A percentile compares a stretch with the other conserved stretches of the same genome.
phyloP scores from a whole-genome alignment of 2,888 invertebrate species.

The Epirrhoe tristata region DNA sequence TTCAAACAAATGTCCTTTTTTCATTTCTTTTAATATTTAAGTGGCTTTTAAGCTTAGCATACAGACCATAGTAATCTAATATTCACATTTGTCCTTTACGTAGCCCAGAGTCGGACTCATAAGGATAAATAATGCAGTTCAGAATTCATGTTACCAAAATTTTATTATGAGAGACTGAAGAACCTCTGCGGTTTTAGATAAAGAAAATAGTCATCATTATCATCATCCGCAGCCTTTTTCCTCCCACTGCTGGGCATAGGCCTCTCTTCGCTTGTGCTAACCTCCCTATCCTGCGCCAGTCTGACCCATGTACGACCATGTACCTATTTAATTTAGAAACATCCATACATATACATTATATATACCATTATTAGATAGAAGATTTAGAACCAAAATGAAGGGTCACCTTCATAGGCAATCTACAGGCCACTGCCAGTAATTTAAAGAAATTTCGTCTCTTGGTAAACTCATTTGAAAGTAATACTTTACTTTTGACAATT shows the following conservation, averaged over 20 bases:
- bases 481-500: constrained; percentile 1
- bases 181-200: not conserved
- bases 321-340: too few species aligned
- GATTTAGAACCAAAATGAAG: not conserved
- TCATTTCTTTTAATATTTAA: constrained; percentile 2
- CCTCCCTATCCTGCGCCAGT: too few species aligned
- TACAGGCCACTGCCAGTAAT: constrained; percentile 6
- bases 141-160: constrained; percentile 18
- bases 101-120: constrained; percentile 19
- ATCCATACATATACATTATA: not conserved
- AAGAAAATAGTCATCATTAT: too few species aligned
- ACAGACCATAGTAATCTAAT: not conserved
- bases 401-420: constrained; percentile 17
- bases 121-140: constrained; percentile 15
- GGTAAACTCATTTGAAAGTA: not conserved
- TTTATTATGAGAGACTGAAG: constrained; percentile 8
- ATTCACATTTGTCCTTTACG: constrained; percentile 13
- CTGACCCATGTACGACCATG: too few species aligned
- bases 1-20: not conserved
- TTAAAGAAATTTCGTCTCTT: not conserved
- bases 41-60: not conserved
- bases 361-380: not conserved
- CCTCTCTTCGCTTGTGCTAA: too few species aligned
- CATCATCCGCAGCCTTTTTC: too few species aligned
- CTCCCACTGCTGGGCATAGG: too few species aligned